Percentiles rank a stretch among this genome's conserved stretches.
These are phyloP conservation scores for Stegodyphus mimosarum DNA, from an alignment of 1,140 invertebrate species.

Conservation along the genomic window DNA sequence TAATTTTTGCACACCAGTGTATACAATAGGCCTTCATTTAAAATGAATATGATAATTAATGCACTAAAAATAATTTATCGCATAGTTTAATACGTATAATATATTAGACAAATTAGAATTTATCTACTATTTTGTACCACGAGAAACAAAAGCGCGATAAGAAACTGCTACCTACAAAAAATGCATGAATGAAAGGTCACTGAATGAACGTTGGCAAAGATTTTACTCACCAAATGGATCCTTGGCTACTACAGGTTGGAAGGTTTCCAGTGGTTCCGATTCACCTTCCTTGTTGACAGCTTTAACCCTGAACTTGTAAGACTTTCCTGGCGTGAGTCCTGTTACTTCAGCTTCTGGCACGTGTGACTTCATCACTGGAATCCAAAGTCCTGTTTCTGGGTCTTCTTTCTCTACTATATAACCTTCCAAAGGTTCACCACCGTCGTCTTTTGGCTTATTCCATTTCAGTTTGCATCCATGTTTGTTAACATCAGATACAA, in stretches of 20 bases:
- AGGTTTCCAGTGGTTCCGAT: conserved; percentile 96
- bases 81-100: too few species aligned
- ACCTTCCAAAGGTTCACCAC: conserved; percentile 77
- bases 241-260: conserved; percentile 80
- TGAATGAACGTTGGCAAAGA: too few species aligned
- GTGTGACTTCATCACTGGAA: conserved; percentile 84
- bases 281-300: conserved; percentile 97
- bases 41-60: too few species aligned
- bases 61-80: too few species aligned
- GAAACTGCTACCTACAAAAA: too few species aligned
- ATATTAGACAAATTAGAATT: too few species aligned
- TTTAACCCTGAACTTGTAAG: conserved; percentile 98
- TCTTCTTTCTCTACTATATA: conserved; percentile 96
- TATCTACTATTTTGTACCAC: too few species aligned
- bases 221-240: conserved; percentile 74
- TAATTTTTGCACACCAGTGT: too few species aligned
- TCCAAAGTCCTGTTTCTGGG: conserved; percentile 92
- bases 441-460: conserved; percentile 68
- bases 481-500: conserved; percentile 86
- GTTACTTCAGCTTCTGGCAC: conserved; percentile 91
- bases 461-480: conserved; percentile 69
- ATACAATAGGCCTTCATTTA: too few species aligned
- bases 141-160: too few species aligned
- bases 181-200: too few species aligned
- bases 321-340: conserved; percentile 90